Evolutionary conservation across 2,888 invertebrate genomes (phyloP).

Genomic region (Amblyjoppa fuscipennis): DNA sequence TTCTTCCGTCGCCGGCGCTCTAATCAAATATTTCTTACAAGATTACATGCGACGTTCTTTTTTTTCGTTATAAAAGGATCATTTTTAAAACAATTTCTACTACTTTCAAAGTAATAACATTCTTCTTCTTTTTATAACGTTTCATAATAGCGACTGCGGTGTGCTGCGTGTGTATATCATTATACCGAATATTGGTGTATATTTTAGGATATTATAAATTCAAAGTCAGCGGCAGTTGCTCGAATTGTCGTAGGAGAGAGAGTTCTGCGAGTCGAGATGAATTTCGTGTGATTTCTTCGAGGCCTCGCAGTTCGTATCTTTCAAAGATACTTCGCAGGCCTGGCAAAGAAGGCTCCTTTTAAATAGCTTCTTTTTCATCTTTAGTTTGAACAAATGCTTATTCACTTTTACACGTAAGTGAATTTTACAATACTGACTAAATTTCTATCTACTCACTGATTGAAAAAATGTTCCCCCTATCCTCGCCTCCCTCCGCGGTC

Average conservation of each 20-base stretch:
- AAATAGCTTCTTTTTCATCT: conserved; percentile 28
- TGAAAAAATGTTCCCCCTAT: conserved; percentile 20
- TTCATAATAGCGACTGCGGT: conserved; percentile 45
- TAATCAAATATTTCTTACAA: not conserved
- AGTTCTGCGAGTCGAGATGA: conserved; percentile 35
- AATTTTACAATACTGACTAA: conserved; percentile 46
- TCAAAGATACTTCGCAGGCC: conserved; percentile 51
- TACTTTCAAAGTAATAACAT: conserved; percentile 55
- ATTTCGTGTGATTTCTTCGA: conserved; percentile 29
- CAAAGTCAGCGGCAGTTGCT: conserved; percentile 44
- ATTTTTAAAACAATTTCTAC: conserved; percentile 38
- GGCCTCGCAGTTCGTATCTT: conserved; percentile 47
- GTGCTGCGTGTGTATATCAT: conserved; percentile 41
- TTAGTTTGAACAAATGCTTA: conserved; percentile 34
- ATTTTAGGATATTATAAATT: conserved; percentile 48
- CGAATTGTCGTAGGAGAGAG: conserved; percentile 40
- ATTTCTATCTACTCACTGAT: conserved; percentile 51
- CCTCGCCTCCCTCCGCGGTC: not conserved
- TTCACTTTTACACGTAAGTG: conserved; percentile 11
- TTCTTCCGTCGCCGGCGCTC: not conserved
- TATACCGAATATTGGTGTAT: conserved; percentile 41
- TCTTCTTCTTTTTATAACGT: conserved; percentile 37
- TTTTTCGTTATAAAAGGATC: conserved; percentile 17
- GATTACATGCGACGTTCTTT: conserved; percentile 9
- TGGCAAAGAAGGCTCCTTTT: conserved; percentile 29